phyloP scores from a whole-genome alignment of 2,113 vertebrate species.

The Phaetusa simplex region DNA sequence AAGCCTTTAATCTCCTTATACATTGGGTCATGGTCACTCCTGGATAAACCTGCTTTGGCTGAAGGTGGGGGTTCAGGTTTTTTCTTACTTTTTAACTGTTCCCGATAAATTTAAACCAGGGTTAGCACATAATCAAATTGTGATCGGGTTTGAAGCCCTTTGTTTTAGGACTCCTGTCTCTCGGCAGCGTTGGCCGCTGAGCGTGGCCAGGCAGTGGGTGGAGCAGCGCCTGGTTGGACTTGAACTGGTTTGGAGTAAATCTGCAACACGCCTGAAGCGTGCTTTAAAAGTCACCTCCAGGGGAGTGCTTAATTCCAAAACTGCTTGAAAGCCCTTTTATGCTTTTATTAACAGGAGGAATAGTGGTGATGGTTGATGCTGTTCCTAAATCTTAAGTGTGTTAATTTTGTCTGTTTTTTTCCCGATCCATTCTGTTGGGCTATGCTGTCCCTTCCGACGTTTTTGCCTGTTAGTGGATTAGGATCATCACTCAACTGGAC shows the following conservation, averaged over 20 bases:
- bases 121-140: background rate
- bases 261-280: accelerated
- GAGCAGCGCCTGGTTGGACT: background rate
- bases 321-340: background rate
- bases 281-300: background rate
- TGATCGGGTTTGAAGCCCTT: background rate
- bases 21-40: background rate
- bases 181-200: background rate
- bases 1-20: slow-evolving; percentile 52
- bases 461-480: background rate
- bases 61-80: background rate
- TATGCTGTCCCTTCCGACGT: background rate
- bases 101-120: background rate
- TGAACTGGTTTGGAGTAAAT: background rate
- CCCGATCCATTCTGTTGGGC: background rate
- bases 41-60: slow-evolving; percentile 1
- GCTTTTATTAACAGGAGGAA: background rate
- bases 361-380: background rate
- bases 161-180: background rate
- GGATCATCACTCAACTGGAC: background rate
- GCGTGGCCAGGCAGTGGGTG: accelerated
- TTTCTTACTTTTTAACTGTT: background rate
- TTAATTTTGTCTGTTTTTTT: background rate
- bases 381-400: background rate
- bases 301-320: background rate